These are phyloP conservation scores for Trichomycterus rosablanca DNA, from an alignment of 2,113 vertebrate species.

Conservation along the genomic window DNA sequence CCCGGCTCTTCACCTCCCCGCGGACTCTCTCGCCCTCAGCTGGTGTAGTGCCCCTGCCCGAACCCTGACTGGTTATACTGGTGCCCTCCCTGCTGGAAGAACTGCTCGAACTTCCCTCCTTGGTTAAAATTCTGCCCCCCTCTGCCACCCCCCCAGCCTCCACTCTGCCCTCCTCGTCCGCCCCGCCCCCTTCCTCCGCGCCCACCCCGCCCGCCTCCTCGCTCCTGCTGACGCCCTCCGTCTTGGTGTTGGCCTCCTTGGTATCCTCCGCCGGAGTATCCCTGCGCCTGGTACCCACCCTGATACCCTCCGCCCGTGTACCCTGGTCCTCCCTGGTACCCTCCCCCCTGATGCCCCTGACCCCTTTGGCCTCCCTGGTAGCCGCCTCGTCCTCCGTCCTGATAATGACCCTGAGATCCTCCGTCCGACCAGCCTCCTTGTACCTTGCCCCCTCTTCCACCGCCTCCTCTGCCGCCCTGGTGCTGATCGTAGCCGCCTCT, in stretches of 20 bases:
- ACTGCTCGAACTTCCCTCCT: constrained; percentile 97
- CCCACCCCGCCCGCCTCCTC: constrained; percentile 62
- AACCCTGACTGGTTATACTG: constrained; percentile 94
- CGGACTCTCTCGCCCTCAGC: constrained; percentile 75
- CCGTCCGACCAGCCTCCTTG: constrained; percentile 81
- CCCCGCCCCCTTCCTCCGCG: constrained; percentile 71
- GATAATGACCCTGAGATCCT: constrained; percentile 62
- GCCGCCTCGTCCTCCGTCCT: constrained; percentile 64
- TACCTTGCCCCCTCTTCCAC: constrained; percentile 77
- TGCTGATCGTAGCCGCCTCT: constrained; percentile 76
- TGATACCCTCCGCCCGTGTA: constrained; percentile 64
- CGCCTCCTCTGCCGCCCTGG: constrained; percentile 63
- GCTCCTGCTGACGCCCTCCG: constrained; percentile 57
- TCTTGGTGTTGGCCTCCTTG: constrained; percentile 66
- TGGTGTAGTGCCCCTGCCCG: constrained; percentile 88
- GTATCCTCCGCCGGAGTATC: constrained; percentile 75
- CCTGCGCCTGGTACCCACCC: constrained; percentile 67
- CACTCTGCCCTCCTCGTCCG: constrained; percentile 72
- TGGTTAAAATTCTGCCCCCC: constrained; percentile 87
- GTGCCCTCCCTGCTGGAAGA: constrained; percentile 97
- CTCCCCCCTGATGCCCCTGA: constrained; percentile 50
- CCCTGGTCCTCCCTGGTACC: constrained; percentile 66
- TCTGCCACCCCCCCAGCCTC: constrained; percentile 82
- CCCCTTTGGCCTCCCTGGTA: constrained; percentile 45
- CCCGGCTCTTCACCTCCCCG: too few species aligned